Conservation (phyloP, 2,888 invertebrate species). For the Capitulum mitella region DNA sequence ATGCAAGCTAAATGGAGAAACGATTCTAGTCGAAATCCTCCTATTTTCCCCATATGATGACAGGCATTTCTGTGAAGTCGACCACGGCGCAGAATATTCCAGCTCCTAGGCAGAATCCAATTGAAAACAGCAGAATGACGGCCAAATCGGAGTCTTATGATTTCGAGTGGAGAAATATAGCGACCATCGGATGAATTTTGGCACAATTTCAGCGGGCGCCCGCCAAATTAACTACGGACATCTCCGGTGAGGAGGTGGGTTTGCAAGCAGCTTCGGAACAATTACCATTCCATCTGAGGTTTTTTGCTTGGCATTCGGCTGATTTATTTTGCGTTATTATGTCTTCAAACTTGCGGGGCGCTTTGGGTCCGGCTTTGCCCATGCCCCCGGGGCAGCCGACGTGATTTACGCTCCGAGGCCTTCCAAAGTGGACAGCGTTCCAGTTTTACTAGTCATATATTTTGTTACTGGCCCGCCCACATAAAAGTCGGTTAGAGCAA, state of each 20-base stretch:
- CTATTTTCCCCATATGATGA: neutral
- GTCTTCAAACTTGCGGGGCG: neutral
- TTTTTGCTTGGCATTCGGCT: neutral
- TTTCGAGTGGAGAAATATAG: neutral
- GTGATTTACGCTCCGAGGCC: neutral
- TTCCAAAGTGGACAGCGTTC: neutral
- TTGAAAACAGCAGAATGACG: neutral
- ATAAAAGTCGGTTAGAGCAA: neutral
- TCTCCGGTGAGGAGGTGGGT: neutral
- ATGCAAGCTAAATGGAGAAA: neutral
- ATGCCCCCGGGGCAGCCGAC: neutral
- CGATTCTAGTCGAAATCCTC: no score
- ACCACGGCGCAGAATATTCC: neutral
- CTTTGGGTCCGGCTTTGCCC: neutral
- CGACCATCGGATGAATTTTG: neutral
- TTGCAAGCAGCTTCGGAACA: neutral
- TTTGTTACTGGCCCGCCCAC: neutral
- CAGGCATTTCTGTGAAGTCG: neutral
- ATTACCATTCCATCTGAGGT: neutral
- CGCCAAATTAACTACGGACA: neutral
- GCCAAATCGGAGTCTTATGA: neutral
- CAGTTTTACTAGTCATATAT: constrained; percentile 19
- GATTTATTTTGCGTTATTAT: constrained; percentile 20
- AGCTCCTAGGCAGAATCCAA: neutral
- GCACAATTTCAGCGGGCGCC: neutral